Conservation (phyloP, 2,888 invertebrate genomes). For the Polymixis flavicincta region DNA sequence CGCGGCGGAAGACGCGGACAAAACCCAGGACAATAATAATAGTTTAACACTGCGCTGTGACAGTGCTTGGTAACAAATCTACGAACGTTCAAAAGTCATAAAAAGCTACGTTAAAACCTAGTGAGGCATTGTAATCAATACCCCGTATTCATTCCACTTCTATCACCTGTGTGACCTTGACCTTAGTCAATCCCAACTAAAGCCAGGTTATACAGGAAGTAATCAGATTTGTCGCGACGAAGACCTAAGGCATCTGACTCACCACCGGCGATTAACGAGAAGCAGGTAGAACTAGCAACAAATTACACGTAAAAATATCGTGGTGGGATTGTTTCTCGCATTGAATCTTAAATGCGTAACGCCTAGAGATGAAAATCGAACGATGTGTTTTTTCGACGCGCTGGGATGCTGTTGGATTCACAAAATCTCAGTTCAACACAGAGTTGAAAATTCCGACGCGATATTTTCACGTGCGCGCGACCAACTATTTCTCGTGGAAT, state of each 20-base stretch:
- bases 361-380: no score
- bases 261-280: not conserved
- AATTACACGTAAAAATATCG: no score
- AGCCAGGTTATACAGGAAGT: not conserved
- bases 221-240: not conserved
- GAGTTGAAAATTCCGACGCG: no score
- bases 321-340: no score
- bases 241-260: not conserved
- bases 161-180: not conserved
- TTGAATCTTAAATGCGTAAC: no score
- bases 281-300: not conserved
- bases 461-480: no score
- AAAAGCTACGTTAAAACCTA: not conserved
- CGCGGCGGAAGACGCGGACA: no score
- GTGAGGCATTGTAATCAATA: not conserved
- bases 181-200: not conserved
- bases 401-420: no score
- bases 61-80: not conserved
- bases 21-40: not conserved
- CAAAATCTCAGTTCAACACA: no score
- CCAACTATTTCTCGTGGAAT: no score
- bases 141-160: not conserved
- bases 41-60: not conserved
- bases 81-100: not conserved
- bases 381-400: no score